Evolutionary conservation across 2,113 vertebrate genomes (phyloP), one percentile per base, ranked within the genome.

Genomic region (Psettodes erumei): DNA sequence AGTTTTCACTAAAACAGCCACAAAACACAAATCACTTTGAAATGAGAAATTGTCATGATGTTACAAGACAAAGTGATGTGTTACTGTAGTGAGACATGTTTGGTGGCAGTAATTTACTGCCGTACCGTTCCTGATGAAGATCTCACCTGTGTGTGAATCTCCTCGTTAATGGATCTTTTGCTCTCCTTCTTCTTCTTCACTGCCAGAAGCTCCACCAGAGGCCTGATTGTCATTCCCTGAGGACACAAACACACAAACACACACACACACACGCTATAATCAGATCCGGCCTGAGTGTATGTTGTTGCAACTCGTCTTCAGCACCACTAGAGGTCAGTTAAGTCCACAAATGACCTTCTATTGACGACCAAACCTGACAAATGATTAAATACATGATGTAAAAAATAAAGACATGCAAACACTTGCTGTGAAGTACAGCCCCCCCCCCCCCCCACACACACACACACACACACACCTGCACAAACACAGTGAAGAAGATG

Each of bases 401-500:
- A n/a, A n/a, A n/a, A 25, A 25, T 8, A 45, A 19, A n/a, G 43
- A 19, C 5, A 6, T 47, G 19, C 43, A 10, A 10, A n/a, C n/a
- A n/a, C n/a, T n/a, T n/a, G n/a, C n/a, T n/a, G n/a, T n/a, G n/a
- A n/a, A n/a, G n/a, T n/a, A n/a, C n/a, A n/a, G n/a, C n/a, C n/a
- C n/a, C n/a, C n/a, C n/a, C n/a, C n/a, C n/a, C n/a, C n/a, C n/a
- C n/a, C n/a, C n/a, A n/a, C n/a, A n/a, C n/a, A n/a, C n/a, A n/a
- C n/a, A n/a, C n/a, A n/a, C n/a, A n/a, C n/a, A n/a, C n/a, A n/a
- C n/a, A n/a, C 72, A 98, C 98, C 97, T 99, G 98, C 78, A 99
- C 96, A 0, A 99, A 98, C 10, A 99, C 98, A 0, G 98, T 99
- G 94, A 99, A 99, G 93, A 98, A 98, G 93, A 99, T 95, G 87